Evolutionary conservation across 2,797 vertebrate species (phyloP), one percentile per base, ranked within the genome.

Genomic region (Melanogrammus aeglefinus): DNA sequence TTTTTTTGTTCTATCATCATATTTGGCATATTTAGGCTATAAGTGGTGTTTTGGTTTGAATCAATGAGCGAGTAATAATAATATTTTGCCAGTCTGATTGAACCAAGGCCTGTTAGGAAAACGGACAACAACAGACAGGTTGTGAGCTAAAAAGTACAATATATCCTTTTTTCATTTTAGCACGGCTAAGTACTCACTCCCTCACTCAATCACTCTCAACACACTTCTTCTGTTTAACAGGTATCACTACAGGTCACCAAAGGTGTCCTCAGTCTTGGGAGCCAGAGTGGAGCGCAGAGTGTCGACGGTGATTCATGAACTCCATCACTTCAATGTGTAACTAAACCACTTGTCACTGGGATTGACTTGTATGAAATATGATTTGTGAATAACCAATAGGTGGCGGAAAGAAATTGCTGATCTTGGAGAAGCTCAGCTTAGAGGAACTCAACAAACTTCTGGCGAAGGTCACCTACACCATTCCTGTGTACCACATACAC

Each of bases 401-500:
- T 70, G 79, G 31, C 3, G 31, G 89, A n/a, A 78, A 86, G 78
- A 90, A 82, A 38, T 36, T 39, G 12, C 72, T 95, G 77, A 86
- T 8, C 16, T 75, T 95, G 44, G 86, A 84, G 0, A 92, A 91
- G 31, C 75, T n/a, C 24, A 74, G 70, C 77, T 85, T 83, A 78
- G 35, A 77, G 36, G 63, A 83, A 18, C 82, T 95, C 76, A 94
- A 94, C 47, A 72, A 87, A 74, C 80, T 93, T 57, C 90, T 95
- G 76, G 77, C 82, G n/a, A 86, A 86, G 3, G 66, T 94, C 73
- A 91, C 90, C 1, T 95, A 95, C 72, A 93, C 91, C 70, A 95
- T 91, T 86, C 87, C 80, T 0, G n/a, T 84, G n/a, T 95, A 94
- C 81, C 87, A 89, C 24, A 83, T 84, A 44, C 79, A 81, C 79